These are phyloP conservation scores for Epinotia demarniana DNA, from an alignment of 2,888 invertebrate species.

Conservation along the genomic window DNA sequence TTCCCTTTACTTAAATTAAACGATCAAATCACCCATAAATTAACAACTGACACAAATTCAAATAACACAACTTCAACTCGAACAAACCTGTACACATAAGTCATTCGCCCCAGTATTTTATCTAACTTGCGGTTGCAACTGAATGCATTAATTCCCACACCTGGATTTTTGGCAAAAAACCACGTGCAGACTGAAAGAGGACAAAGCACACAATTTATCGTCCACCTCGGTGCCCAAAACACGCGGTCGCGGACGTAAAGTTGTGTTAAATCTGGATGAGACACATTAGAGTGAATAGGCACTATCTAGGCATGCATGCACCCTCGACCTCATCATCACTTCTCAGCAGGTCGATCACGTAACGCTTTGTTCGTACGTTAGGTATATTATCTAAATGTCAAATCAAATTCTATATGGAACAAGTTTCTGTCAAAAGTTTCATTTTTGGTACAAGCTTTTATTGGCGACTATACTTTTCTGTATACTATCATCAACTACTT, in stretches of 20 bases:
- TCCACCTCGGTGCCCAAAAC: constrained; percentile 74
- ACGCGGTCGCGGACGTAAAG: constrained; percentile 54
- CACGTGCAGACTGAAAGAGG: constrained; percentile 62
- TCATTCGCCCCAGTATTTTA: constrained; percentile 26
- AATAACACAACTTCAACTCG: not conserved
- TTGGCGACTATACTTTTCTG: no score
- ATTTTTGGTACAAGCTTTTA: no score
- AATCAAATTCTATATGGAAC: no score
- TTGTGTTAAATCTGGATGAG: constrained; percentile 25
- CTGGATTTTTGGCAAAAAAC: constrained; percentile 62
- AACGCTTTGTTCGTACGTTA: no score
- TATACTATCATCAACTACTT: no score
- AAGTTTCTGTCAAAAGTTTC: no score
- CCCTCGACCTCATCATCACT: no score
- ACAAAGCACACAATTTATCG: constrained; percentile 80
- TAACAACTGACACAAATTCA: not conserved
- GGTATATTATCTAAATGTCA: no score
- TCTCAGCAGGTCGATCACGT: no score
- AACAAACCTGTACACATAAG: not conserved
- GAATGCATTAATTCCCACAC: constrained; percentile 50
- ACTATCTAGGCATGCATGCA: no score
- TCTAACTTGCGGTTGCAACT: constrained; percentile 35
- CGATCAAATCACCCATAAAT: not conserved
- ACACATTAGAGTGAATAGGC: not conserved
- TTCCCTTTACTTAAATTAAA: not conserved